Evolutionary conservation across 2,888 invertebrate species (phyloP), one percentile per base, ranked within the genome.

Genomic region (Gymnosoma rotundatum): DNA sequence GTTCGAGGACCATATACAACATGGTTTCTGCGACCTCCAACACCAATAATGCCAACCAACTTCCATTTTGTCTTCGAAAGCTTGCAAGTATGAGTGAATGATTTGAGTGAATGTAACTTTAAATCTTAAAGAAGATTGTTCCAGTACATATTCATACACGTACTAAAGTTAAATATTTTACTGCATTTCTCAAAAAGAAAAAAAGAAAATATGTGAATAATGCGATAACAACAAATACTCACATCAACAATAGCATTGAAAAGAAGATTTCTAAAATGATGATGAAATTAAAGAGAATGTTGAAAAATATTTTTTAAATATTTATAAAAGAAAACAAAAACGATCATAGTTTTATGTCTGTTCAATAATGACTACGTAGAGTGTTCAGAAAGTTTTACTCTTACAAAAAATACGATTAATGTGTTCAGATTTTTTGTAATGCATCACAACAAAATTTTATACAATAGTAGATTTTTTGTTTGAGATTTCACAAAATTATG

Each of bases 281-380:
- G 45, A 20, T 36, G 72, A 70, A 25, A 70, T 45, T 12, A 25
- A 50, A 3, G 20, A 61, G 48, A 61, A 52, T 75, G 54, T 64
- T n/a, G 48, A 32, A 38, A 76, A 76, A 48, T 66, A 66, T 60
- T 76, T 76, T 14, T 38, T 38, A 42, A 38, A 21, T 67, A 67
- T 66, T 76, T 50, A 14, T 12, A 67, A 60, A 60, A 50, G 21
- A 58, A 18, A 58, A 48, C n/a, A 20, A 56, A 14, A 36, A 60
- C 36, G 4, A 54, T 16, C n/a, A 25, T 2, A 56, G 1, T 32
- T 25, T 32, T 32, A 5, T 32, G 5, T 8, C 1, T 16, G 21
- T 32, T 7, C 8, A 8, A 16, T 48, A n/a, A n/a, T n/a, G 0
- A 48, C n/a, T 48, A n/a, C 45, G 16, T 48, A 6, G 45, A n/a